Evolutionary conservation across 1,140 invertebrate species (phyloP).

Genomic region (Hirudo medicinalis): DNA sequence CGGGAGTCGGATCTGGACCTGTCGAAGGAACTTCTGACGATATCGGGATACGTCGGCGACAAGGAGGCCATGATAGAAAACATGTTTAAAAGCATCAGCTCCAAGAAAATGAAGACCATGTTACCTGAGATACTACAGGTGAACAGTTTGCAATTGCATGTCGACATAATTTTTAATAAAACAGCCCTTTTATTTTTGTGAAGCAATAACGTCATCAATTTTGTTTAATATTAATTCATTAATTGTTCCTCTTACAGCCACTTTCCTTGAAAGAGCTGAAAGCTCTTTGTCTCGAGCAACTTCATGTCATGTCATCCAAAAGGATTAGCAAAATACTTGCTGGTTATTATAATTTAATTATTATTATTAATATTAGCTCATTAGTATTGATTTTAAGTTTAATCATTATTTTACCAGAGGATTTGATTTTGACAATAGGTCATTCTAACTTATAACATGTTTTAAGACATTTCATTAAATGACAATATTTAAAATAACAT

Average conservation of each 20-base stretch:
- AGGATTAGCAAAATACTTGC: conserved; percentile 35
- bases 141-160: background rate
- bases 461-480: background rate
- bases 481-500: background rate
- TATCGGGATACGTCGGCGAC: conserved; percentile 31
- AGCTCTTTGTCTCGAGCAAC: conserved; percentile 35
- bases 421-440: background rate
- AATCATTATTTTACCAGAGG: background rate
- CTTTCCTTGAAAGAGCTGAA: conserved; percentile 33
- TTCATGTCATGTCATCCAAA: conserved; percentile 41
- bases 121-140: conserved; percentile 37
- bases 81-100: conserved; percentile 34
- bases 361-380: no score
- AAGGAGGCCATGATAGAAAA: conserved; percentile 32
- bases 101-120: conserved; percentile 31
- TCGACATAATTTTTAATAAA: no score
- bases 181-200: no score
- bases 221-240: background rate
- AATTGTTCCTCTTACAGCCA: conserved; percentile 24
- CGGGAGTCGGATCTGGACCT: conserved; percentile 32
- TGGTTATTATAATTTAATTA: conserved; percentile 26
- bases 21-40: conserved; percentile 30
- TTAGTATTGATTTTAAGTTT: no score
- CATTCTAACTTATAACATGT: background rate
- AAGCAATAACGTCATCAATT: background rate